Evolutionary conservation across 2,888 invertebrate genomes (phyloP).

Genomic region (Blastobasis adustella): DNA sequence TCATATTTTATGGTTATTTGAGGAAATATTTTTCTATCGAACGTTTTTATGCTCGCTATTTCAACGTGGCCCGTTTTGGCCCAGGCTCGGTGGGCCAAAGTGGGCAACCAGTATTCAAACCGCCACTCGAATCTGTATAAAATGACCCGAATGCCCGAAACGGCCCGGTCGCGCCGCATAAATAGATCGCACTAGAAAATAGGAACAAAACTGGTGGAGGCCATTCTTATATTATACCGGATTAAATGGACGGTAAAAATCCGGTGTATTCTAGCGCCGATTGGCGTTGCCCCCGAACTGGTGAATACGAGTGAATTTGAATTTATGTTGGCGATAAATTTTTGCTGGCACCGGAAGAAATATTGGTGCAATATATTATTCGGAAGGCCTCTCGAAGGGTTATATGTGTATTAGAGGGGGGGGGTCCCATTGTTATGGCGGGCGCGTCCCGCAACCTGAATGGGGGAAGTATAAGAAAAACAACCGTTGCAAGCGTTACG

Average conservation of each 20-base stretch:
- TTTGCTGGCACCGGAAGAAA: constrained; percentile 5
- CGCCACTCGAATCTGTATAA: too few species aligned
- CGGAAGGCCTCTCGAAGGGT: not conserved
- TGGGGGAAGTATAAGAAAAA: not conserved
- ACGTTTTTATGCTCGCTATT: too few species aligned
- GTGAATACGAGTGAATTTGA: constrained; percentile 6
- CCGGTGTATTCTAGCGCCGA: not conserved
- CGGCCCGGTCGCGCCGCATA: too few species aligned
- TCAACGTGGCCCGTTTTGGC: too few species aligned
- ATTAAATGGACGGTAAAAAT: constrained; percentile 2
- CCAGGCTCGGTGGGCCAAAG: too few species aligned
- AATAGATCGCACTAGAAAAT: too few species aligned
- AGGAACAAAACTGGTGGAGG: not conserved
- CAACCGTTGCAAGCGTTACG: not conserved
- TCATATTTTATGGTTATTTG: too few species aligned
- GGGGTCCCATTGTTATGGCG: constrained; percentile 1
- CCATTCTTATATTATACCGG: not conserved
- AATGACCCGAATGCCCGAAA: too few species aligned
- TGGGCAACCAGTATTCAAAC: too few species aligned
- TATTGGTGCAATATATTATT: constrained; percentile 7
- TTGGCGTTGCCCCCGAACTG: not conserved
- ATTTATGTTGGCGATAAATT: constrained; percentile 10
- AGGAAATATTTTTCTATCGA: too few species aligned
- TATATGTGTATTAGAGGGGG: constrained; percentile 1
- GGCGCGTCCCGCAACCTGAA: not conserved